Evolutionary conservation across 1,140 invertebrate genomes (phyloP).

Genomic region (Nebria ingens): DNA sequence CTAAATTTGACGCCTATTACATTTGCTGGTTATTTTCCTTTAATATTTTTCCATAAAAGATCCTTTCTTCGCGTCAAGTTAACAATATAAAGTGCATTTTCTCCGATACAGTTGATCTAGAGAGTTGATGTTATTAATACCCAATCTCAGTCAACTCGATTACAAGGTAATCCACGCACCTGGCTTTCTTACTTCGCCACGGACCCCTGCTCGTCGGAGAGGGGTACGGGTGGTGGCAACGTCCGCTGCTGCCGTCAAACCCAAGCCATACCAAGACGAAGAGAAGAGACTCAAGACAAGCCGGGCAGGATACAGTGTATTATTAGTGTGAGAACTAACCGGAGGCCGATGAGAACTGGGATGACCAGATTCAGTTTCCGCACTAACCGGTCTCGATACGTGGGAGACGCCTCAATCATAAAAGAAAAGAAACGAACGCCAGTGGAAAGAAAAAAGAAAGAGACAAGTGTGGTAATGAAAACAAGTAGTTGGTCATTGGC

Average conservation of each 20-base stretch:
- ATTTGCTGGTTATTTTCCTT: too few species aligned
- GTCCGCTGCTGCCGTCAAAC: background rate
- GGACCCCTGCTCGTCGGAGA: too few species aligned
- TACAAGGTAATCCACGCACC: background rate
- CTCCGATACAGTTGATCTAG: too few species aligned
- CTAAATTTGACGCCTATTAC: too few species aligned
- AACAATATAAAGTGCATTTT: too few species aligned
- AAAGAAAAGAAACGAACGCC: too few species aligned
- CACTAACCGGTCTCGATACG: background rate
- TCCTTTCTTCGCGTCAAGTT: too few species aligned
- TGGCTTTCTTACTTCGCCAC: background rate
- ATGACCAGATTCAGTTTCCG: constrained; percentile 9
- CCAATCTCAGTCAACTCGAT: background rate
- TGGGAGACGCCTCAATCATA: background rate
- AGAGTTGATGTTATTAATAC: background rate
- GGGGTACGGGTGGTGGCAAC: background rate
- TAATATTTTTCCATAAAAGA: too few species aligned
- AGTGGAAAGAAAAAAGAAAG: too few species aligned
- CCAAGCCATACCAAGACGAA: too few species aligned
- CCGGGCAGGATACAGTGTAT: background rate
- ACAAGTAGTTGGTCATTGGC: background rate
- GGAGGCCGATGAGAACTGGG: constrained; percentile 7
- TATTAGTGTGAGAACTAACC: constrained; percentile 9
- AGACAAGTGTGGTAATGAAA: too few species aligned
- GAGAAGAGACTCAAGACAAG: background rate